Evolutionary conservation across 2,888 invertebrate species (phyloP).

Genomic region (Acrobasis repandana): DNA sequence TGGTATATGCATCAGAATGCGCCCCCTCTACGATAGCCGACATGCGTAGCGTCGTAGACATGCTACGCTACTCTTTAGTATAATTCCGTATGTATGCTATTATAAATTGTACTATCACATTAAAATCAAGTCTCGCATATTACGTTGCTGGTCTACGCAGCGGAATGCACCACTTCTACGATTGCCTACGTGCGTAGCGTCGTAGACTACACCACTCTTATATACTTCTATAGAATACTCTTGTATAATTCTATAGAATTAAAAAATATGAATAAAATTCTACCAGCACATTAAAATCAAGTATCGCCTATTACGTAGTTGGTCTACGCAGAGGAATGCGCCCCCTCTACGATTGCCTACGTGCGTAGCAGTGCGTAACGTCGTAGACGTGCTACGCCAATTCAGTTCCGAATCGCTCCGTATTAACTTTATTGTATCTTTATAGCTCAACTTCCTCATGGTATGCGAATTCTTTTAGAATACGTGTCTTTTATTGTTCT

Average conservation of each 20-base stretch:
- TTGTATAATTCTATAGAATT: too few relatives aligned
- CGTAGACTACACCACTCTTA: too few relatives aligned
- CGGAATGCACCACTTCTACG: constrained; percentile 45
- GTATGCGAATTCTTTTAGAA: too few relatives aligned
- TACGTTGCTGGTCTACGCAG: background rate
- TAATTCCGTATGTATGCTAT: too few relatives aligned
- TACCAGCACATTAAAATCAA: background rate
- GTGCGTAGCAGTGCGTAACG: constrained; percentile 52
- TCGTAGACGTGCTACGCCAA: constrained; percentile 26
- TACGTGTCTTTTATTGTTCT: too few relatives aligned
- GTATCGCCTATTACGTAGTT: background rate
- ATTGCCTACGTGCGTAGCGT: constrained; percentile 56
- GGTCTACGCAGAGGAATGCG: constrained; percentile 37
- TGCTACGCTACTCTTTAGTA: too few relatives aligned
- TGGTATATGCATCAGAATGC: constrained; percentile 51
- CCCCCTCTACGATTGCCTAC: constrained; percentile 48
- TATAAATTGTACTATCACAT: background rate
- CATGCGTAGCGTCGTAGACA: constrained; percentile 53
- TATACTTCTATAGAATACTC: too few relatives aligned
- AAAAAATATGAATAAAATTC: too few relatives aligned
- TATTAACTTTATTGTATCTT: too few relatives aligned
- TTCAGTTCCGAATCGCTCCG: background rate
- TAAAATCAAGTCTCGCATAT: background rate
- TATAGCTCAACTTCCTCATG: background rate
- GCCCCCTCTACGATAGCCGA: constrained; percentile 35